Base-by-base conservation (phyloP, 2,888 invertebrate genomes). In the Drosophila ezoana region DNA sequence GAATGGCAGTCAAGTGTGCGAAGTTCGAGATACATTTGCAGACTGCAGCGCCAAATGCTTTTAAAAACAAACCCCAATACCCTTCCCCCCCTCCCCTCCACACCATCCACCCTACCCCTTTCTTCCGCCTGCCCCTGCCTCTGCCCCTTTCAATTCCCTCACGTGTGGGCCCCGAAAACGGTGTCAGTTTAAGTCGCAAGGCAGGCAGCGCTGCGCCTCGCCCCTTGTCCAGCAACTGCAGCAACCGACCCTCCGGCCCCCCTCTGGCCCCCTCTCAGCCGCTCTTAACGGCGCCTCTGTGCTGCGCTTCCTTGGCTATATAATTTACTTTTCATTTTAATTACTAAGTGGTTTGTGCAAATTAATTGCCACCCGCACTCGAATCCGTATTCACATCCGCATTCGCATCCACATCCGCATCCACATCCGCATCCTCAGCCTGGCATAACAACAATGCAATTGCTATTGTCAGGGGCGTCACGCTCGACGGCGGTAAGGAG, bases 1-100 rank as follows among this genome's bases (percentile, higher is more conserved):
- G 86, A 89, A 89, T 89, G 90, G 89, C 89, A 90, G 86, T 85
- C 90, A 90, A 90, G 86, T 89, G 89, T 88, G 83, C 86, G 88
- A 83, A 86, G 89, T 87, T 89, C 80, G 81, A 88, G 89, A 88
- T 88, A 86, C 87, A 88, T 86, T 88, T 88, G 77, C 66, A 66
- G 66, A 58, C 49, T 75, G 76, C 88, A 87, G 76, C 72, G 69
- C 77, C 77, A 87, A 89, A 84, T 84, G 82, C 79, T 87, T 89
- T 87, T 78, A 79, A 89, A 85, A 86, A 84, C 70, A 79, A 71
- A 49, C 53, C 35, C 35, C n/a, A 11, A 18, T 18, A 1, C 18
- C 1, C 18, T 1, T 20, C 20, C n/a, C 16, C 3, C 11, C 41
- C 16, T 33, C 41, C 23, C 33, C 13, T 13, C 14, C 18, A 4